Conservation (phyloP, 2,797 vertebrate genomes). For the Australoheros facetus region DNA sequence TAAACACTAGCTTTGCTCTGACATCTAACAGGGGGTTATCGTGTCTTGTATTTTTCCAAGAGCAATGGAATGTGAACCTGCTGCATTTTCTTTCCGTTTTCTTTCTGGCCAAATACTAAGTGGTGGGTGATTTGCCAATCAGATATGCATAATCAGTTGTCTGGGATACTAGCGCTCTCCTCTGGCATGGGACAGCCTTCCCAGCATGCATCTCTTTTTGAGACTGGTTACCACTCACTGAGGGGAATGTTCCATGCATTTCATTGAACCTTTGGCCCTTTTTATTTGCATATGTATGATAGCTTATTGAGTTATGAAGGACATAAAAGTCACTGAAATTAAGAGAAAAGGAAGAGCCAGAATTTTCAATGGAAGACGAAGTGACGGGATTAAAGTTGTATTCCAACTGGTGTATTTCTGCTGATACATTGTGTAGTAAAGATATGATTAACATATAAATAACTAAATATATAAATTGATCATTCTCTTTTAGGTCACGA, state of each 20-base stretch:
- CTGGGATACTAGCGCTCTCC: conserved; percentile 52
- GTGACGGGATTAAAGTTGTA: not conserved
- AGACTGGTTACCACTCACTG: conserved; percentile 48
- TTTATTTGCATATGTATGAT: conserved; percentile 58
- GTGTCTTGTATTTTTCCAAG: conserved; percentile 60
- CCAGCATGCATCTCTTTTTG: conserved; percentile 57
- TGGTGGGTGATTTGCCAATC: conserved; percentile 57
- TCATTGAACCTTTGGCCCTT: conserved; percentile 42
- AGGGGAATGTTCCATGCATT: conserved; percentile 33
- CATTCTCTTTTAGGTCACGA: not conserved
- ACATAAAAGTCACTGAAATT: not conserved
- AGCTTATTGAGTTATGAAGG: conserved; percentile 12
- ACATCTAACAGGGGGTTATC: conserved; percentile 45
- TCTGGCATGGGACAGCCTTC: conserved; percentile 45
- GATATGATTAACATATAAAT: not conserved
- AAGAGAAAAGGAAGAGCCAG: not conserved
- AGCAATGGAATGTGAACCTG: conserved; percentile 59
- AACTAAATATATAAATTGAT: not conserved
- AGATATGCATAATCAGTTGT: conserved; percentile 70
- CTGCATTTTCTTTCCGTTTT: conserved; percentile 20
- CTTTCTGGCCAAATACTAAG: conserved; percentile 54
- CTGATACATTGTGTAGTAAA: not conserved
- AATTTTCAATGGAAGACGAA: conserved; percentile 1
- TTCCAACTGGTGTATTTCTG: not conserved
- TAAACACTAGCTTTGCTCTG: conserved; percentile 50